Evolutionary conservation across 2,888 invertebrate genomes (phyloP).

Genomic region (Leucozona laternaria): DNA sequence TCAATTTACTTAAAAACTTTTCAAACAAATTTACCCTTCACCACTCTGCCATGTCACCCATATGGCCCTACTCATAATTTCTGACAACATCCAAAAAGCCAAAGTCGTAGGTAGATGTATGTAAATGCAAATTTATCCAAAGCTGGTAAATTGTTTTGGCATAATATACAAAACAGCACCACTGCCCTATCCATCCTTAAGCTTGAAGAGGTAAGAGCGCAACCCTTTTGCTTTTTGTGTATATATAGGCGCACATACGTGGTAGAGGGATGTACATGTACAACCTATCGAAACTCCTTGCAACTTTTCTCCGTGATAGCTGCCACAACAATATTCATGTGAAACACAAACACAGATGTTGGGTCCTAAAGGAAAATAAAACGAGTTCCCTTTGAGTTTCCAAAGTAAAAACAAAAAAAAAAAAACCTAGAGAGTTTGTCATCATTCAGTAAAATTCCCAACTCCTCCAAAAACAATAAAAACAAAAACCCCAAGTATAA

Average conservation of each 20-base stretch:
- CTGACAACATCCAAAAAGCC: conserved; percentile 50
- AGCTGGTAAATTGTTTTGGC: conserved; percentile 59
- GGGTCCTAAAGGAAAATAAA: conserved; percentile 64
- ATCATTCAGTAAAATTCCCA: conserved; percentile 18
- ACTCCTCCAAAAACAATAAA: conserved; percentile 5
- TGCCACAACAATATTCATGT: conserved; percentile 65
- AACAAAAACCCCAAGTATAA: conserved; percentile 15
- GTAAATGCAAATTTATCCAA: conserved; percentile 67
- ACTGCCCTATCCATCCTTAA: not conserved
- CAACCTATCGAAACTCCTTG: conserved; percentile 9
- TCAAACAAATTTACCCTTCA: conserved; percentile 20
- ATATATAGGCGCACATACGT: not conserved
- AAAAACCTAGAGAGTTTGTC: conserved; percentile 49
- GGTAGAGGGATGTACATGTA: not conserved
- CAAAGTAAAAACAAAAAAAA: conserved; percentile 1
- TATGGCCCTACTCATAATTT: conserved; percentile 57
- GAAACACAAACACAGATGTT: conserved; percentile 72
- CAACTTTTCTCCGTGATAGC: conserved; percentile 36
- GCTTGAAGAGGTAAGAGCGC: not conserved
- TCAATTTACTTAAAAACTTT: conserved; percentile 61
- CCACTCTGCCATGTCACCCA: not conserved
- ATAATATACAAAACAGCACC: conserved; percentile 28
- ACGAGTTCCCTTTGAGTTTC: conserved; percentile 21
- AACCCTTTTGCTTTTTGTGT: conserved; percentile 46
- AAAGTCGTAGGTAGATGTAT: conserved; percentile 66